Base-by-base conservation (phyloP, 2,888 invertebrate species). In the Cremastobaeus sp. region DNA sequence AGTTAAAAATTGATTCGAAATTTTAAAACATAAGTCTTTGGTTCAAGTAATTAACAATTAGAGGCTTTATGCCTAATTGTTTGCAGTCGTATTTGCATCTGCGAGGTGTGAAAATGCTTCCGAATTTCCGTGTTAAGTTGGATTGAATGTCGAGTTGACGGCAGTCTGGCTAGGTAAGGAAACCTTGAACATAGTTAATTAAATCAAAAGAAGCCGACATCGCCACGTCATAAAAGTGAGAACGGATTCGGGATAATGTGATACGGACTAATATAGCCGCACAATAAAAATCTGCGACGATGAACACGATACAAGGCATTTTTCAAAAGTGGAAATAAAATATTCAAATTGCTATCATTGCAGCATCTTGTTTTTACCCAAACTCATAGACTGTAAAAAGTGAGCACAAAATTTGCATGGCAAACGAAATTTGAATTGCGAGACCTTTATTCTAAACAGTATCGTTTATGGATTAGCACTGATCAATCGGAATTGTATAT, bases 201-300 rank as follows among this genome's bases (percentile, higher is more conserved):
- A 85, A 86, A 86, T 83, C 85, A 87, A 87, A 87, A 85, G 85
- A 82, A 81, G 84, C 86, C 86, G 86, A 84, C 85, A 80, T 80
- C 78, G 83, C 77, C 80, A 81, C 83, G 84, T 85, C 85, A 84
- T 86, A 86, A 87, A 83, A 86, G 82, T 82, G 81, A 80, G 81
- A 82, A 80, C 81, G 79, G 78, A 83, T 76, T 78, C 78, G 77
- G 82, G 80, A 81, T 81, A 83, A 81, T 78, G 83, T 81, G 81
- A 84, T 85, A 82, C 79, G 78, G 79, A 77, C 79, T 78, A 82
- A 84, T 81, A 82, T 80, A 80, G 81, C 82, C 82, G 81, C 84
- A 84, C 82, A 85, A 84, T 83, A 83, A 84, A 85, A 84, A 82
- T 84, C 84, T 82, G 81, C 48, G 71, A 70, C 69, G 76, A 71